Conservation (phyloP, 2,888 invertebrate genomes). For the Thecocarcelia acutangulata region DNA sequence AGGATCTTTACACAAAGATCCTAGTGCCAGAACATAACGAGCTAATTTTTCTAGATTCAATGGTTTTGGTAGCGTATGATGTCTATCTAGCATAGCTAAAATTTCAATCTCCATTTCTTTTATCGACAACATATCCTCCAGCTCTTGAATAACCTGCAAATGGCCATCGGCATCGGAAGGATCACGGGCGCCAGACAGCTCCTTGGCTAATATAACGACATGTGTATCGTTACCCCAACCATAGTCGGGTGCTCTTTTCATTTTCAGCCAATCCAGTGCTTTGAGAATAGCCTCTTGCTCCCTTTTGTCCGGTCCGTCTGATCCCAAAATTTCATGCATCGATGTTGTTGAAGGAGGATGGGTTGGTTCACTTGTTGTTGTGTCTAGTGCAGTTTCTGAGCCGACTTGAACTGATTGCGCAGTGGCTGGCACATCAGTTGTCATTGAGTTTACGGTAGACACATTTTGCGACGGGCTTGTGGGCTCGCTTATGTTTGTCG, state of each 20-base stretch:
- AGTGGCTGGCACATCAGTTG: constrained; percentile 55
- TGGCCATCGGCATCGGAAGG: constrained; percentile 80
- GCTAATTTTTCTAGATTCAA: constrained; percentile 85
- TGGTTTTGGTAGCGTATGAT: constrained; percentile 89
- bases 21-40: constrained; percentile 89
- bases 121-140: constrained; percentile 84
- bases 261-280: constrained; percentile 88
- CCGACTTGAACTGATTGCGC: constrained; percentile 48
- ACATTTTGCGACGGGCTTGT: constrained; percentile 52
- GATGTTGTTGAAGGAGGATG: constrained; percentile 61
- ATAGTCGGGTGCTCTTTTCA: constrained; percentile 88
- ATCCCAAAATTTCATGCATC: constrained; percentile 79
- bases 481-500: constrained; percentile 43
- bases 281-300: constrained; percentile 80
- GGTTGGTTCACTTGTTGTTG: constrained; percentile 58
- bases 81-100: constrained; percentile 90
- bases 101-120: constrained; percentile 95
- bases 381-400: constrained; percentile 44
- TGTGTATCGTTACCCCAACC: constrained; percentile 94
- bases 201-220: constrained; percentile 89
- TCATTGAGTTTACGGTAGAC: constrained; percentile 45
- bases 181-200: constrained; percentile 82
- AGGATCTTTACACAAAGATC: constrained; percentile 91
- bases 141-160: constrained; percentile 80
- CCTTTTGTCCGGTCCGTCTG: constrained; percentile 80